Conservation (phyloP, 2,888 invertebrate species). For the Pyrochroa serraticornis region DNA sequence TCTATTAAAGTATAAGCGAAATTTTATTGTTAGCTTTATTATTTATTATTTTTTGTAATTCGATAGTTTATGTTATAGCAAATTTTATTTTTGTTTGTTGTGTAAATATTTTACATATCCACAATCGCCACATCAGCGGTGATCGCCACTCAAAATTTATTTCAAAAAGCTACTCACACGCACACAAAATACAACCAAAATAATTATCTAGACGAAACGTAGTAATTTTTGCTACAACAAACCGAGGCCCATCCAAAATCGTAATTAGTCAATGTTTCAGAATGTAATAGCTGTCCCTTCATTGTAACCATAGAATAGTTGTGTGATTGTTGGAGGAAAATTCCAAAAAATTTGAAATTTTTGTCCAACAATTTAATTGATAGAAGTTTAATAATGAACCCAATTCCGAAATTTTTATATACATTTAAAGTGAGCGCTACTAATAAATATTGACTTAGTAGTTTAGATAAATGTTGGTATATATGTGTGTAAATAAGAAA, state of each 20-base stretch:
- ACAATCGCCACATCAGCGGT: not conserved
- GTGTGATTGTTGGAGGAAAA: not conserved
- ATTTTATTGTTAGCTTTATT: slow-evolving; percentile 30
- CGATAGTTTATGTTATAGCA: slow-evolving; percentile 35
- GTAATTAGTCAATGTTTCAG: slow-evolving; percentile 21
- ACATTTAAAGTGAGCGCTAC: slow-evolving; percentile 36
- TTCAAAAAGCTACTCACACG: slow-evolving; percentile 2
- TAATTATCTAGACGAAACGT: slow-evolving; percentile 15
- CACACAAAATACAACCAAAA: slow-evolving; percentile 19
- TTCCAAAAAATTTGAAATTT: not conserved
- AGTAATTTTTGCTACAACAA: slow-evolving; percentile 19
- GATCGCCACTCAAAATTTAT: not conserved
- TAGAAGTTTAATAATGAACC: slow-evolving; percentile 19
- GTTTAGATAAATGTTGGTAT: slow-evolving; percentile 36
- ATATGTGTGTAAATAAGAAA: slow-evolving; percentile 37
- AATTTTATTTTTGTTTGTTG: slow-evolving; percentile 33
- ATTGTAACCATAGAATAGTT: slow-evolving; percentile 25
- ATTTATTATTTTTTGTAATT: slow-evolving; percentile 33
- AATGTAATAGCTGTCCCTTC: slow-evolving; percentile 18
- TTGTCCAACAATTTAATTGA: slow-evolving; percentile 3
- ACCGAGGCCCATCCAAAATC: slow-evolving; percentile 21
- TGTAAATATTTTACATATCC: slow-evolving; percentile 19
- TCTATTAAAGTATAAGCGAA: slow-evolving; percentile 35
- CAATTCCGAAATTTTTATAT: slow-evolving; percentile 29
- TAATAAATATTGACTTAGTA: slow-evolving; percentile 35